Evolutionary conservation across 1,140 invertebrate species (phyloP).

Genomic region (Gerris buenoi): DNA sequence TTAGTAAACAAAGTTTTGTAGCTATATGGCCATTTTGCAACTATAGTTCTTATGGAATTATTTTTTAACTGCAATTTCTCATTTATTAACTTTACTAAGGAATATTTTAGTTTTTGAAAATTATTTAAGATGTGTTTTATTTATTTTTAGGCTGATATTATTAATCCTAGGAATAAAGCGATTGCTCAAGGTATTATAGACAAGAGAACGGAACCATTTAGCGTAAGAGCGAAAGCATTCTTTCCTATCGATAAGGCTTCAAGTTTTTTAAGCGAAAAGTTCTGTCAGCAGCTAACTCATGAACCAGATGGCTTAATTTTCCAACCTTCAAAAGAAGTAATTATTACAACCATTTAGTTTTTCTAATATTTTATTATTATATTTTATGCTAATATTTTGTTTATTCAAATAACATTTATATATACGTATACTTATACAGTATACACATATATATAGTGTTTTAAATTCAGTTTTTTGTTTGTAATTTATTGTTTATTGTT

Average conservation of each 20-base stretch:
- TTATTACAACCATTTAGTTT: too few relatives aligned
- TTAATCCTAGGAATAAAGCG: conserved; percentile 52
- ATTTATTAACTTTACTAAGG: too few relatives aligned
- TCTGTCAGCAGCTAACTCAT: conserved; percentile 68
- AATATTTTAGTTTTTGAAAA: too few relatives aligned
- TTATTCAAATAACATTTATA: not conserved
- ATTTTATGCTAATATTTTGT: not conserved
- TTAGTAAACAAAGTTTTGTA: too few relatives aligned
- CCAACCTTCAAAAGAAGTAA: conserved; percentile 70
- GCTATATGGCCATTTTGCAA: too few relatives aligned
- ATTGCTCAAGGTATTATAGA: conserved; percentile 58
- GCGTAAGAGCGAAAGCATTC: conserved; percentile 75
- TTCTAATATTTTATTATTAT: conserved; percentile 3
- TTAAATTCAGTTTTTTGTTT: too few relatives aligned
- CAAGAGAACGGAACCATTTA: conserved; percentile 67
- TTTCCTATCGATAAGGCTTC: conserved; percentile 57
- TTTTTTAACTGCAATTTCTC: too few relatives aligned
- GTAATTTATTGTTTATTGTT: too few relatives aligned
- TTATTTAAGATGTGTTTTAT: too few relatives aligned
- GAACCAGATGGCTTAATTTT: conserved; percentile 97
- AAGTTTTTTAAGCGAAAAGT: conserved; percentile 68
- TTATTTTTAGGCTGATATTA: conserved; percentile 38
- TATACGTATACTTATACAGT: not conserved
- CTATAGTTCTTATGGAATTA: too few relatives aligned
- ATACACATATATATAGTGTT: too few relatives aligned